A percentile compares a stretch with the other conserved stretches of the same genome.
These are phyloP conservation scores for Aurelia aurita complex sp. Pacific DNA, from an alignment of 30 jellyfish, hydroid and myxozoan species.

Conservation along the genomic window DNA sequence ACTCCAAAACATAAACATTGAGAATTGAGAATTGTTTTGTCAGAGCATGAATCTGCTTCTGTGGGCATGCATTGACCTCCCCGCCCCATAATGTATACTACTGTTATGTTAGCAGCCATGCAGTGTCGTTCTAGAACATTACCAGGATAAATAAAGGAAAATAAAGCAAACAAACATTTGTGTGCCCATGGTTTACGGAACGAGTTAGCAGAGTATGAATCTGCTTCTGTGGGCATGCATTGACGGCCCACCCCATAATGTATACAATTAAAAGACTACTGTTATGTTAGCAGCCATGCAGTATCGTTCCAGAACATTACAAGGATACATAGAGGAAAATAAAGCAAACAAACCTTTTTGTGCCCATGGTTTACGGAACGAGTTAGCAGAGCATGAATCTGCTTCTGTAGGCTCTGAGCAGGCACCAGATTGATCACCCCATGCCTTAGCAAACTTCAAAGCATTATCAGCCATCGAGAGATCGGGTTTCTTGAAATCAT, in stretches of 20 bases:
- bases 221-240: constrained; percentile 45
- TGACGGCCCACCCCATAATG: no score
- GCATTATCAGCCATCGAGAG: constrained; percentile 87
- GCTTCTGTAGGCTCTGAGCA: constrained; percentile 75
- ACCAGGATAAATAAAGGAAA: no score
- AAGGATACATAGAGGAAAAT: no score
- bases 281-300: no score
- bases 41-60: constrained; percentile 64
- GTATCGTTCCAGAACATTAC: no score
- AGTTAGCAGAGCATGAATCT: constrained; percentile 79
- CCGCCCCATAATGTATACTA: no score
- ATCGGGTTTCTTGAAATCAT: constrained; percentile 84
- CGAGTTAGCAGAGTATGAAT: constrained; percentile 75
- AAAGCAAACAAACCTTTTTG: constrained; percentile 71
- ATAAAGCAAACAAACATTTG: constrained; percentile 50
- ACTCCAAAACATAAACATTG: no score
- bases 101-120: no score
- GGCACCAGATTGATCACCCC: constrained; percentile 91
- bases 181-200: constrained; percentile 96
- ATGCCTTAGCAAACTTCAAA: constrained; percentile 81
- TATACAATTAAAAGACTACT: no score
- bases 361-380: constrained; percentile 95
- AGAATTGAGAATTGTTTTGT: no score
- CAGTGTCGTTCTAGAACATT: no score
- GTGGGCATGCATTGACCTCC: constrained; percentile 19